phyloP scores from a whole-genome alignment of 2,797 vertebrate species.

The Paratrypauchen microcephalus region DNA sequence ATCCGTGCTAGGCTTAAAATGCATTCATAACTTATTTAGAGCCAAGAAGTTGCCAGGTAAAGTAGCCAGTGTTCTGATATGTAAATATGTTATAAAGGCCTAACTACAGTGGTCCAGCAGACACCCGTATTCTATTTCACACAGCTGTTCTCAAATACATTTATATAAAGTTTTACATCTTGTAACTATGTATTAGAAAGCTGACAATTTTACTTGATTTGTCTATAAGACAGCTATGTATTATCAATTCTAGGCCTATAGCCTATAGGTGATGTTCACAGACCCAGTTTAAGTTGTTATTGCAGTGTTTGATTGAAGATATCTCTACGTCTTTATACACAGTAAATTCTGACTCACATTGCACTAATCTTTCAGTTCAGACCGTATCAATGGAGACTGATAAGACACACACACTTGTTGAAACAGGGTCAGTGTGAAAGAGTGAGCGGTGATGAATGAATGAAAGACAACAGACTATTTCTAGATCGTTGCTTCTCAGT shows the following conservation, averaged over 20 bases:
- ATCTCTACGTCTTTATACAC: neutral
- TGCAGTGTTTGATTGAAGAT: neutral
- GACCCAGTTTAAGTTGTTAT: neutral
- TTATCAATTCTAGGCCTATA: neutral
- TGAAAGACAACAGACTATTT: constrained; percentile 40
- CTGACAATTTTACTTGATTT: neutral
- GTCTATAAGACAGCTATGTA: neutral
- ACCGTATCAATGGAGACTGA: constrained; percentile 20
- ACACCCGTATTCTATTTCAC: neutral
- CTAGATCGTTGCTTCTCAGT: neutral
- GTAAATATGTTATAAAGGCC: neutral
- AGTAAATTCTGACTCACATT: neutral
- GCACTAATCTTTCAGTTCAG: neutral
- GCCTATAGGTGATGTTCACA: neutral
- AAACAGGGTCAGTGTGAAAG: constrained; percentile 44
- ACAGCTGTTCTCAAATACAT: neutral
- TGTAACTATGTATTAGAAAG: too few relatives aligned
- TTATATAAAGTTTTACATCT: neutral
- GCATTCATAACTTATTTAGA: constrained; percentile 5
- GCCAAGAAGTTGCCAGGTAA: neutral
- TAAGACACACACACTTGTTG: constrained; percentile 33
- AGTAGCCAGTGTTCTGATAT: neutral
- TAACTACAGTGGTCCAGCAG: neutral
- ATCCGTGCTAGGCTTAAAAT: neutral
- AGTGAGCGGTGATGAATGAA: constrained; percentile 25